These are phyloP conservation scores for Lochmaea capreae DNA, from an alignment of 2,888 invertebrate genomes.

Conservation along the genomic window DNA sequence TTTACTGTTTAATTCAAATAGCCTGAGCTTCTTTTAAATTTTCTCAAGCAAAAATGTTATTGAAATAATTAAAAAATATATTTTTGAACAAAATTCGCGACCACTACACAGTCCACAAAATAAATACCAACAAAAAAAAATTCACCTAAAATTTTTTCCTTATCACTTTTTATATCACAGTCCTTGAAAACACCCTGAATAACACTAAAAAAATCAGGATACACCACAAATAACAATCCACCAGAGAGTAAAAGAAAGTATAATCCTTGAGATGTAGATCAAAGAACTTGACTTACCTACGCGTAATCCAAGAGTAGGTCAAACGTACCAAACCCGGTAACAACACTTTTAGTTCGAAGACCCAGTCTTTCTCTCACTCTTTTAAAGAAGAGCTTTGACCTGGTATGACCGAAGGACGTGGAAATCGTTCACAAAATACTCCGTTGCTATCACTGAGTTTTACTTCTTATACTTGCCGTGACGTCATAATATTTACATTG, in stretches of 20 bases:
- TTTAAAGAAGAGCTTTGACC: conserved; percentile 59
- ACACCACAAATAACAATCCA: conserved; percentile 23
- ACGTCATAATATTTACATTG: conserved; percentile 53
- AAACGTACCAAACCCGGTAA: conserved; percentile 43
- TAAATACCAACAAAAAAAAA: neutral
- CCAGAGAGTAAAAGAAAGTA: conserved; percentile 16
- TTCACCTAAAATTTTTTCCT: conserved; percentile 6
- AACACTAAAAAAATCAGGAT: conserved; percentile 20
- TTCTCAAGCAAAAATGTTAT: neutral
- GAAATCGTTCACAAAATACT: conserved; percentile 58
- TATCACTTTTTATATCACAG: conserved; percentile 18
- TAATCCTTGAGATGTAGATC: conserved; percentile 26
- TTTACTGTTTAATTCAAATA: too few relatives aligned
- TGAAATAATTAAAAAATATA: neutral
- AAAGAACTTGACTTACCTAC: conserved; percentile 46
- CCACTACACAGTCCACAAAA: conserved; percentile 20
- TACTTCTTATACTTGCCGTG: conserved; percentile 61
- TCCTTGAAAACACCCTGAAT: conserved; percentile 6
- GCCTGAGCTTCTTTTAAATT: too few relatives aligned
- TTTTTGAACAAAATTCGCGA: neutral
- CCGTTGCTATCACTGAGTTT: conserved; percentile 55
- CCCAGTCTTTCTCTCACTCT: conserved; percentile 13
- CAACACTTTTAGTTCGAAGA: conserved; percentile 42
- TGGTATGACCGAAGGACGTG: conserved; percentile 60
- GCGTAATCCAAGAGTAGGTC: conserved; percentile 49